These are phyloP conservation scores for Rhinella marina DNA, from an alignment of 2,797 vertebrate species.

Conservation along the genomic window DNA sequence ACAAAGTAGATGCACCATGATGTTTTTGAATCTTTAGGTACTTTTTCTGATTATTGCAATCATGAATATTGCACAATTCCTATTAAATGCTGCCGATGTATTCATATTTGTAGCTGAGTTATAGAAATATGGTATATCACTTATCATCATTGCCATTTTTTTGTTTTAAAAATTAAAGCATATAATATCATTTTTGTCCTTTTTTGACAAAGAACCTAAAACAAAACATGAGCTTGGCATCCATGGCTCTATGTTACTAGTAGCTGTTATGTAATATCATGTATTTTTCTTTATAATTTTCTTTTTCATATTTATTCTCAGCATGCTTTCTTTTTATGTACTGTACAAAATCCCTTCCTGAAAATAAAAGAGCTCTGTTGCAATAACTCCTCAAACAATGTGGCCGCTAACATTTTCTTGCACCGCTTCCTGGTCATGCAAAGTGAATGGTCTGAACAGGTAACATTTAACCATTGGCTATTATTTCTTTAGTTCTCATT, in stretches of 20 bases:
- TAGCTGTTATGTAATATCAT: neutral
- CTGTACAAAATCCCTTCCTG: neutral
- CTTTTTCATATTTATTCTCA: neutral
- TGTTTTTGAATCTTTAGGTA: neutral
- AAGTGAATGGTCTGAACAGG: neutral
- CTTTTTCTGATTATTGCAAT: neutral
- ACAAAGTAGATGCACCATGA: neutral
- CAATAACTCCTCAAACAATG: neutral
- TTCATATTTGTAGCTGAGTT: neutral
- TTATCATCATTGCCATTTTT: too few species aligned
- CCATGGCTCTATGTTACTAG: too few species aligned
- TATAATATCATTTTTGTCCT: too few species aligned
- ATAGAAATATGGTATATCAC: too few species aligned
- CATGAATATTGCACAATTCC: neutral
- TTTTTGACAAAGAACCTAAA: too few species aligned
- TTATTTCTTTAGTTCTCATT: neutral
- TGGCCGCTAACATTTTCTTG: neutral
- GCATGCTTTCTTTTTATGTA: neutral
- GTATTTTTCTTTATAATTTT: neutral
- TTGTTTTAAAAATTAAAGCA: too few species aligned
- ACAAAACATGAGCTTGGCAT: too few species aligned
- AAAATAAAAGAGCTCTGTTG: neutral
- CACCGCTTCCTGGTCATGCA: neutral
- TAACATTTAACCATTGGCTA: neutral
- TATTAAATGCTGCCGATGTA: neutral